Conservation (phyloP, 1,140 invertebrate species). For the Dermatophagoides farinae region DNA sequence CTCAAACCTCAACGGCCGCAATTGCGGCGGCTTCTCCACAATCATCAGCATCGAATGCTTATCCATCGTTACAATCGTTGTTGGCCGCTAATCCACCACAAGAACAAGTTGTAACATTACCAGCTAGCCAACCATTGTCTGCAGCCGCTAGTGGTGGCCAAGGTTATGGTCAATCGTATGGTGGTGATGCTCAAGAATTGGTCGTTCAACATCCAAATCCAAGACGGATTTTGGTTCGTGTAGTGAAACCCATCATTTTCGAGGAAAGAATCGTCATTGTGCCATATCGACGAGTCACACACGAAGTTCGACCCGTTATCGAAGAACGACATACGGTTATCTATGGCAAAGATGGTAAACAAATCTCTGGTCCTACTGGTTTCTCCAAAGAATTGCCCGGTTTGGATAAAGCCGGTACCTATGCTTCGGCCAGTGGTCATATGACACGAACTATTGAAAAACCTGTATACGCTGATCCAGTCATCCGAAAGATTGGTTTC, state of each 20-base stretch:
- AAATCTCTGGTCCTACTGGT: conserved; percentile 2
- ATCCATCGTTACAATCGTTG: background rate
- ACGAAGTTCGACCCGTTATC: conserved; percentile 8
- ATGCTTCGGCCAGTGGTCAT: background rate
- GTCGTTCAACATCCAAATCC: conserved; percentile 11
- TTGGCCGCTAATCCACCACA: conserved; percentile 2
- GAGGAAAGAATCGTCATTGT: conserved; percentile 12
- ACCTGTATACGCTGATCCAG: conserved; percentile 11
- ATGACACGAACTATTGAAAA: background rate
- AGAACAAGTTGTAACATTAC: conserved; percentile 3
- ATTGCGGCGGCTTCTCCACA: background rate
- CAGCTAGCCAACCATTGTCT: conserved; percentile 4
- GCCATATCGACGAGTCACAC: conserved; percentile 11
- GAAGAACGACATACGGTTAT: conserved; percentile 11
- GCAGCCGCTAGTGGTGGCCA: background rate
- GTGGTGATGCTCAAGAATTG: conserved; percentile 7
- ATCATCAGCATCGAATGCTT: background rate
- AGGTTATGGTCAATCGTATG: background rate
- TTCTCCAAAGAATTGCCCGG: background rate
- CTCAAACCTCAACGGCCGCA: background rate
- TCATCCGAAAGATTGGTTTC: conserved; percentile 8
- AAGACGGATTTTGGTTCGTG: conserved; percentile 9
- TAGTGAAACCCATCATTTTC: conserved; percentile 12
- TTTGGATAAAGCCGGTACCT: conserved; percentile 4
- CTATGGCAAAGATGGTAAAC: conserved; percentile 12